Evolutionary conservation across 2,797 vertebrate species (phyloP), one percentile per base, ranked within the genome.

Genomic region (Melanotaenia nigrans): DNA sequence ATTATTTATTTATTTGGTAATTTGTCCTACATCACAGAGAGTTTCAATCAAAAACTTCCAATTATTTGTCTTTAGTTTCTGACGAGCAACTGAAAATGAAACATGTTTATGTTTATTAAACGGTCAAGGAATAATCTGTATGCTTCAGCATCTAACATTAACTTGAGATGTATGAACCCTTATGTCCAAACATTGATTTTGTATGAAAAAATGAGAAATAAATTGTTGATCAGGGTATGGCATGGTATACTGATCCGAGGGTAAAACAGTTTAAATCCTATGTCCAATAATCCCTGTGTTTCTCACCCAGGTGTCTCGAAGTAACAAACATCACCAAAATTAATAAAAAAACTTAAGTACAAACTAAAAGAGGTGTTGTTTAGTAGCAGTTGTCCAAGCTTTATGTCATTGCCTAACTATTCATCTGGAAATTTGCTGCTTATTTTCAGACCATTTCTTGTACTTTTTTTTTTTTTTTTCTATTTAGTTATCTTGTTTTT

Each of bases 21-120:
- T 67, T 33, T 68, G n/a, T 47, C 14, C 13, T 24, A 59, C 7
- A 30, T 63, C 3, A 35, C 22, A 57, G 71, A 63, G 47, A 56
- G 65, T 28, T 56, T n/a, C 62, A 28, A 74, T 18, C 24, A 30
- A 53, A 59, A 18, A 22, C n/a, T 55, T 25, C 38, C n/a, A 42
- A 16, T 32, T 32, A 14, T 18, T 20, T 33, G 9, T 56, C 9
- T 59, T 57, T 36, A 22, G 2, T 28, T 54, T 28, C 22, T 38
- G 33, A 55, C 28, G 28, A 40, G 40, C 40, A 16, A 8, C 42
- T 13, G 10, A 0, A 47, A 5, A 47, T 1, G 6, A 47, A 47
- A 47, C 18, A 47, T 47, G 18, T 47, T 7, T 2, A 20, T 20
- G 5, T 20, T 20, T 47, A n/a, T 20, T 20, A 1, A 47, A 1